phyloP scores from a whole-genome alignment of 2,113 vertebrate species.

The Sclerurus mexicanus region DNA sequence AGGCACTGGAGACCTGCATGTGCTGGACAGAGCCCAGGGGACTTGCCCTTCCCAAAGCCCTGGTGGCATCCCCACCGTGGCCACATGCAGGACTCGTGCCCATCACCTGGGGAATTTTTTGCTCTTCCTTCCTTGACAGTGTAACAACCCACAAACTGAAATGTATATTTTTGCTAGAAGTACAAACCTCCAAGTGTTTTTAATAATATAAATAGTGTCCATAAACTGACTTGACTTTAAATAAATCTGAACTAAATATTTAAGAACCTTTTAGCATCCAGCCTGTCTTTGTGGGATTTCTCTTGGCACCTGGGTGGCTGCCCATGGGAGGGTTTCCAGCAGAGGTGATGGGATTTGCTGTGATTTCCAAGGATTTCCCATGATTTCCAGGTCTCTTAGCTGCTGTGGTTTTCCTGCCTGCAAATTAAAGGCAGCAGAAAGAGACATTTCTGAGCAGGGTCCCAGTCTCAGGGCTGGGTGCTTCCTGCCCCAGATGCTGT shows the following conservation, averaged over 20 bases:
- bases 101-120: slow-evolving; percentile 10
- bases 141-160: slow-evolving; percentile 72
- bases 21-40: background rate
- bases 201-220: slow-evolving; percentile 79
- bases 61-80: background rate
- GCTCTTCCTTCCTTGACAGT: slow-evolving; percentile 32
- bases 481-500: background rate
- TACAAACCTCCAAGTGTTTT: slow-evolving; percentile 74
- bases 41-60: background rate
- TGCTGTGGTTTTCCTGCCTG: background rate
- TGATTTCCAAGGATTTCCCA: background rate
- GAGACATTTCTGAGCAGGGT: background rate
- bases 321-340: background rate
- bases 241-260: slow-evolving; percentile 79
- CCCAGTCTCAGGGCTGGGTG: background rate
- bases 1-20: background rate
- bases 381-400: background rate
- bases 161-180: slow-evolving; percentile 84
- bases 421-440: background rate
- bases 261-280: slow-evolving; percentile 1
- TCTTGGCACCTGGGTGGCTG: background rate
- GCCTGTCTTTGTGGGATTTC: background rate
- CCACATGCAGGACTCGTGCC: background rate
- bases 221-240: slow-evolving; percentile 74
- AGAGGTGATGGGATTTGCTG: background rate